Evolutionary conservation across 2,797 vertebrate genomes (phyloP).

Genomic region (Danio kyathit): DNA sequence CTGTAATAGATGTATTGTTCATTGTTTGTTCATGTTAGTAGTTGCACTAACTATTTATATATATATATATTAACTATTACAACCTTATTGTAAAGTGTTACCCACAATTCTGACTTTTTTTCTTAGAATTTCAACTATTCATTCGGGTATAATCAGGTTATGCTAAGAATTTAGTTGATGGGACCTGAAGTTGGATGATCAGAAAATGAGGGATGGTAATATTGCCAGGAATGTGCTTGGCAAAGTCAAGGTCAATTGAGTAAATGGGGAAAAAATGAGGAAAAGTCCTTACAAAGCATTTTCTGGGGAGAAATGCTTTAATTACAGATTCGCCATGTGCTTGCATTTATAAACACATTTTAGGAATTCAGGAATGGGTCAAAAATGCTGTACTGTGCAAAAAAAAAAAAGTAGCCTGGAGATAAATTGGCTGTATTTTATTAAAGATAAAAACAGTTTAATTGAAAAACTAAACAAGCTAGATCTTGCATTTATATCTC

Average conservation of each 20-base stretch:
- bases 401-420: conserved; percentile 6
- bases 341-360: conserved; percentile 58
- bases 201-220: conserved; percentile 51
- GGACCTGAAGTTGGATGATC: conserved; percentile 66
- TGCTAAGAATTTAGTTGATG: conserved; percentile 73
- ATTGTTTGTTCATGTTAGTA: too few relatives aligned
- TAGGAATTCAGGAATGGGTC: conserved; percentile 46
- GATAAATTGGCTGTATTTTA: background rate
- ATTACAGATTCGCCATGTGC: conserved; percentile 52
- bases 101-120: too few relatives aligned
- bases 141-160: conserved; percentile 75
- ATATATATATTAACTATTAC: too few relatives aligned
- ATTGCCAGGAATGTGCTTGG: conserved; percentile 47
- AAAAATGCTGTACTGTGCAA: conserved; percentile 55
- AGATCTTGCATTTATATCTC: too few relatives aligned
- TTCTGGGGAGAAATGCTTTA: conserved; percentile 49
- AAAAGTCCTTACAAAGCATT: conserved; percentile 61
- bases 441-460: too few relatives aligned
- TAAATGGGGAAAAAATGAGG: conserved; percentile 54
- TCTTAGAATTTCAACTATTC: too few relatives aligned
- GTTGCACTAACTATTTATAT: too few relatives aligned
- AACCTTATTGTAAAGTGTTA: too few relatives aligned
- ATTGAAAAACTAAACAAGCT: too few relatives aligned
- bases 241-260: conserved; percentile 68
- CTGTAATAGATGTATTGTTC: too few relatives aligned